Percentiles rank a stretch among this genome's conserved stretches.
phyloP scores from a whole-genome alignment of 2,113 vertebrate species.

The Ceyx melanurus region DNA sequence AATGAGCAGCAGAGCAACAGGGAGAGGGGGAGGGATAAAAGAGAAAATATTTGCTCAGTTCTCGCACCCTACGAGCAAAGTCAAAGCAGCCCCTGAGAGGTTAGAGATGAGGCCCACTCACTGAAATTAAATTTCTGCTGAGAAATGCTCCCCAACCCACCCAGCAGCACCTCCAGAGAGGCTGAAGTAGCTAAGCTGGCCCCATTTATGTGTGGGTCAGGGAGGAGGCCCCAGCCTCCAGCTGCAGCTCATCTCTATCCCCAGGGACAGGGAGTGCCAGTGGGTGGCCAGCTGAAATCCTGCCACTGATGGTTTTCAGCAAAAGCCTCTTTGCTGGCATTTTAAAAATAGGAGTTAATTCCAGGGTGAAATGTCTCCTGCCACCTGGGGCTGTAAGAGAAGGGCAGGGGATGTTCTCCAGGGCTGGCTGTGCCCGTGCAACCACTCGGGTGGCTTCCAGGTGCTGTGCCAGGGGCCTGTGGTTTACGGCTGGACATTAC shows the following conservation, averaged over 20 bases:
- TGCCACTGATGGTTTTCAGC: background rate
- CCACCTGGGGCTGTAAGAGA: background rate
- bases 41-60: background rate
- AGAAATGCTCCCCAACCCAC: background rate
- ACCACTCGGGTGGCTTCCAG: background rate
- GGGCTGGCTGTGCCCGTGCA: background rate
- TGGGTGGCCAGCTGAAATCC: background rate
- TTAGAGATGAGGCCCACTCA: background rate
- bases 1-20: background rate
- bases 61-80: background rate
- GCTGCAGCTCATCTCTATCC: background rate
- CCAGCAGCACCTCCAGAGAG: background rate
- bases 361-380: background rate
- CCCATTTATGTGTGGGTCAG: background rate
- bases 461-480: background rate
- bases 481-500: background rate
- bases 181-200: rapidly evolving
- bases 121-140: background rate
- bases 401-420: background rate
- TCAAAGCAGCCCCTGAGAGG: background rate
- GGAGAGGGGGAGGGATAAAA: background rate
- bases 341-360: background rate
- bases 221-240: rapidly evolving
- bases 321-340: background rate
- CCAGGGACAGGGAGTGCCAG: background rate